Conservation (phyloP, 2,113 vertebrate genomes). For the Chlorodrepanis virens region DNA sequence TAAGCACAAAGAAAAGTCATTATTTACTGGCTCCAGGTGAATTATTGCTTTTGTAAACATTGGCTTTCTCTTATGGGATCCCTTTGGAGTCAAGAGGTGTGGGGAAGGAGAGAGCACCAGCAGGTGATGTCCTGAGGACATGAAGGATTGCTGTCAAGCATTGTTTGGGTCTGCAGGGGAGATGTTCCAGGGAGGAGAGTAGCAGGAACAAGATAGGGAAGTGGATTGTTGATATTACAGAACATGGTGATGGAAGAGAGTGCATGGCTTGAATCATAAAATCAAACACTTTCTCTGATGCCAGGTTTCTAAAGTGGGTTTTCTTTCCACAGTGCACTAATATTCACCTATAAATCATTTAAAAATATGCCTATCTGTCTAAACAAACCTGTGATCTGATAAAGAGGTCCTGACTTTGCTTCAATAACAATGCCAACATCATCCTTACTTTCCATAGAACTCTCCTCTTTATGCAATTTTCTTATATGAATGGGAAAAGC, state of each 20-base stretch:
- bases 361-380: slow-evolving; percentile 5
- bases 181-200: not conserved
- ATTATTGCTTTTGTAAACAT: not conserved
- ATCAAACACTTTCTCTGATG: not conserved
- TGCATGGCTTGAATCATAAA: not conserved
- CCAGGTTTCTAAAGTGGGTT: not conserved
- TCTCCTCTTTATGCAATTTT: not conserved
- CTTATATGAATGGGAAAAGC: not conserved
- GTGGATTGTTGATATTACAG: not conserved
- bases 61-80: not conserved
- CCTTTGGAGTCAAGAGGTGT: not conserved
- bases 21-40: not conserved
- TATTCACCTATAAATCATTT: slow-evolving; percentile 25
- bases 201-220: not conserved
- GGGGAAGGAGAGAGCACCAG: not conserved
- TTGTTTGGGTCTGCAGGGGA: not conserved
- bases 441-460: not conserved
- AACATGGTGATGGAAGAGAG: not conserved
- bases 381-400: slow-evolving; percentile 1
- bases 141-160: not conserved
- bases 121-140: not conserved
- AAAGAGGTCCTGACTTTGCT: slow-evolving; percentile 27
- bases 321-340: not conserved
- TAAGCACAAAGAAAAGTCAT: not conserved
- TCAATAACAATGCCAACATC: not conserved